A percentile compares a stretch with the other conserved stretches of the same genome.
These are phyloP conservation scores for Melieria crassipennis DNA, from an alignment of 2,888 invertebrate species.

Conservation along the genomic window DNA sequence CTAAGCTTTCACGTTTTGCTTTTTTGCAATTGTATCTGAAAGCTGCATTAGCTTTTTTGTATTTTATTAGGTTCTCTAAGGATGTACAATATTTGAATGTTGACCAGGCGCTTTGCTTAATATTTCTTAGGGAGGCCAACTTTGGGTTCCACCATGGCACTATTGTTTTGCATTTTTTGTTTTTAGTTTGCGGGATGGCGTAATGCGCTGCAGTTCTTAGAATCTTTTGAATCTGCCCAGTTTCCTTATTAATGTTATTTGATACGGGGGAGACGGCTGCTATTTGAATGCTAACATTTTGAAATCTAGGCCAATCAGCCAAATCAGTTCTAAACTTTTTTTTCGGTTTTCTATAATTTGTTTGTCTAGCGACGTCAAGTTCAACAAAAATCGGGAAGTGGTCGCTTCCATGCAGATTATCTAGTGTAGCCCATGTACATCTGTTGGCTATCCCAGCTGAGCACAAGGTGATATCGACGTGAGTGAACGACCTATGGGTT, in stretches of 20 bases:
- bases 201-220: not conserved
- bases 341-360: not conserved
- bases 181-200: not conserved
- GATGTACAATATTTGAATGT: not conserved
- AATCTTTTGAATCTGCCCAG: not conserved
- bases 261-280: not conserved
- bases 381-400: not conserved
- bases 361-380: not conserved
- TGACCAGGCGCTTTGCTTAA: not conserved
- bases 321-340: not conserved
- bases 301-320: not conserved
- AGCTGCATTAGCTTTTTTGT: not conserved
- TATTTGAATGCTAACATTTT: not conserved
- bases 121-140: not conserved
- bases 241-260: not conserved
- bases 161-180: not conserved
- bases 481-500: not conserved
- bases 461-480: not conserved
- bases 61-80: not conserved
- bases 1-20: not conserved
- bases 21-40: not conserved
- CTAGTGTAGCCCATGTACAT: not conserved
- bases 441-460: not conserved
- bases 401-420: slow-evolving; percentile 7
- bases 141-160: no score